These are phyloP conservation scores for Pelecanus crispus DNA, from an alignment of 2,113 vertebrate genomes.

Conservation along the genomic window DNA sequence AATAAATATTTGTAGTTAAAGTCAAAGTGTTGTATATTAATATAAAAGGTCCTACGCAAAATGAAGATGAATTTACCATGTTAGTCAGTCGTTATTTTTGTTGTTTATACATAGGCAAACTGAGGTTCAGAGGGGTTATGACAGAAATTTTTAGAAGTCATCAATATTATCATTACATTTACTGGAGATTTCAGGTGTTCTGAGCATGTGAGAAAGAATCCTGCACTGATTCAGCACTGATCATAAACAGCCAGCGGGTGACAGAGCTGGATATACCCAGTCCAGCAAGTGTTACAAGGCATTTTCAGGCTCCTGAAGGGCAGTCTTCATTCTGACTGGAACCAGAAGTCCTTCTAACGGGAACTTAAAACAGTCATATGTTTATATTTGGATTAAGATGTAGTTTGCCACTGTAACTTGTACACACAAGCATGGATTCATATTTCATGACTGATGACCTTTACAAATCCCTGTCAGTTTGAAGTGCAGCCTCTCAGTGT, in stretches of 20 bases:
- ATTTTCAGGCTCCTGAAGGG: neutral
- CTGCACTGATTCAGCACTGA: neutral
- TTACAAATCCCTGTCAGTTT: constrained; percentile 23
- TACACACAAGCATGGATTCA: constrained; percentile 12
- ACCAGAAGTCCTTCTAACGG: neutral
- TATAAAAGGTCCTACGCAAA: neutral
- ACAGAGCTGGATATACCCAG: neutral
- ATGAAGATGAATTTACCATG: neutral
- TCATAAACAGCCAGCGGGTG: rapidly evolving
- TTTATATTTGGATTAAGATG: constrained; percentile 29
- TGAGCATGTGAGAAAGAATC: neutral
- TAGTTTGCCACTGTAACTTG: constrained; percentile 17
- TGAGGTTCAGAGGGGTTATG: neutral
- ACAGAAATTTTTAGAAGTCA: neutral
- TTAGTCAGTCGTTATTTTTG: neutral
- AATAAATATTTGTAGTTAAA: neutral
- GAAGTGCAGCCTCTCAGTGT: neutral
- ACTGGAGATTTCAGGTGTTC: neutral
- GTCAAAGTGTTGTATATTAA: neutral
- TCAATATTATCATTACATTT: neutral
- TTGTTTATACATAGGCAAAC: neutral
- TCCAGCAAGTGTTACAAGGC: neutral
- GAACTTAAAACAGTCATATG: neutral
- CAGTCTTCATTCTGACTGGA: neutral
- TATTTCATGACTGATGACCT: constrained; percentile 39